Evolutionary conservation across 2,888 invertebrate genomes (phyloP), one percentile per base, ranked within the genome.

Genomic region (Drosophila paranaensis): DNA sequence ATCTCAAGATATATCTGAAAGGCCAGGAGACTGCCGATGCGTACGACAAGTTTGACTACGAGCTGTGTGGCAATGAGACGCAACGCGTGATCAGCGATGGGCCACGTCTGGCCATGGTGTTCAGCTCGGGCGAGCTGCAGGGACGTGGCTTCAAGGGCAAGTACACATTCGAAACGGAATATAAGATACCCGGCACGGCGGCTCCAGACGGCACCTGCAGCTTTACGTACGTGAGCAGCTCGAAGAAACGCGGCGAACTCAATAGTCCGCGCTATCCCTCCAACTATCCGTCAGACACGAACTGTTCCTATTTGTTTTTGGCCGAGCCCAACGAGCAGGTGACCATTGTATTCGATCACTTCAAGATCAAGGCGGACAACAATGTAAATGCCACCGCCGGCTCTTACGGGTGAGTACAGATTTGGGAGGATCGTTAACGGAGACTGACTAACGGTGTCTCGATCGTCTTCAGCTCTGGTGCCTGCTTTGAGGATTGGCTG

Each of bases 201-300:
- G 97, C 98, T 30, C 97, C 98, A 8, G 97, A 97, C 88, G 98
- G 98, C 70, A 96, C 95, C 86, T 99, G 98, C 93, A 96, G 96
- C 71, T 99, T 98, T 93, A 96, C 97, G 13, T 99, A 98, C 93
- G 95, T 95, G 83, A 97, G 97, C 92, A 95, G 96, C 82, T 96
- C 97, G 46, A 95, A 96, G 91, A 97, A 97, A 93, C 95, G 95
- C 70, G 98, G 98, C 57, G 97, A 97, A 91, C 97, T 98, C 93
- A 99, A 99, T 93, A 98, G 98, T 60, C 98, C 98, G 27, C 95
- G 98, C 72, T 98, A 98, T 94, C 98, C 98, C 90, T 97, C 98
- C 91, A 97, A 98, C 94, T 99, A 99, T 94, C 98, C 98, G 77
- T 97, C 98, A 90, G 96, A 96, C 93, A 98, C 97, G 80, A 97